Percentiles rank a stretch among this genome's conserved stretches.
phyloP scores from a whole-genome alignment of 92 coral and sea anemone species.

The Zoanthus solanderi region DNA sequence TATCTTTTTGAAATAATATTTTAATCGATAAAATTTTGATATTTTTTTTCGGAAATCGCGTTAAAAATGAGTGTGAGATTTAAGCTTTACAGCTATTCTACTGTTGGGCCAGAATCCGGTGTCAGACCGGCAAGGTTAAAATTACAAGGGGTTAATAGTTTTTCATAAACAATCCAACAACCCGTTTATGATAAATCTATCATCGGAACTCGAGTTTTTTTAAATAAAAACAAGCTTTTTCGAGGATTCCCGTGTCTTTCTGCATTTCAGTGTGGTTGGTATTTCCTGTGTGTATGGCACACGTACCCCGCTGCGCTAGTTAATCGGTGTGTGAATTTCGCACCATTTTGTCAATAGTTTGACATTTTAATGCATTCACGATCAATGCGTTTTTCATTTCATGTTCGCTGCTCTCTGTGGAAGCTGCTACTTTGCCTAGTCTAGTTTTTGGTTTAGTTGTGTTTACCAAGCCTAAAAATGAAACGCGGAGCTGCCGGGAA shows the following conservation, averaged over 20 bases:
- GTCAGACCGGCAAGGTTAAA: background rate
- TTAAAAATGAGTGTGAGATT: too few relatives aligned
- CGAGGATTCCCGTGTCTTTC: background rate
- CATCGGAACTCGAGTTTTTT: background rate
- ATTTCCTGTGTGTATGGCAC: background rate
- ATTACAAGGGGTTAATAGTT: background rate
- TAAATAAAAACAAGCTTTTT: background rate
- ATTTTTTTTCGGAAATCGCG: too few relatives aligned
- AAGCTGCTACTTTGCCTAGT: background rate
- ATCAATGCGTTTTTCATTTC: background rate
- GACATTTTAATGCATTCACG: background rate
- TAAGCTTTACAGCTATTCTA: too few relatives aligned
- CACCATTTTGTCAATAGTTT: constrained; percentile 8
- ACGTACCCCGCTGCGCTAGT: background rate
- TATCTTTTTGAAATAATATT: too few relatives aligned
- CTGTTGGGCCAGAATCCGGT: background rate
- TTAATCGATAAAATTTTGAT: too few relatives aligned
- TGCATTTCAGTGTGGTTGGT: background rate
- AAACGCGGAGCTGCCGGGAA: constrained; percentile 35
- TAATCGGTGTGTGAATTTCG: background rate
- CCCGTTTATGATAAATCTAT: background rate
- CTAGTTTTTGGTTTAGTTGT: background rate
- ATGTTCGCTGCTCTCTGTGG: background rate
- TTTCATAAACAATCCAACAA: background rate
- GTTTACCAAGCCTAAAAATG: constrained; percentile 2